phyloP scores from a whole-genome alignment of 2,888 invertebrate genomes.

The Shargacucullia verbasci region DNA sequence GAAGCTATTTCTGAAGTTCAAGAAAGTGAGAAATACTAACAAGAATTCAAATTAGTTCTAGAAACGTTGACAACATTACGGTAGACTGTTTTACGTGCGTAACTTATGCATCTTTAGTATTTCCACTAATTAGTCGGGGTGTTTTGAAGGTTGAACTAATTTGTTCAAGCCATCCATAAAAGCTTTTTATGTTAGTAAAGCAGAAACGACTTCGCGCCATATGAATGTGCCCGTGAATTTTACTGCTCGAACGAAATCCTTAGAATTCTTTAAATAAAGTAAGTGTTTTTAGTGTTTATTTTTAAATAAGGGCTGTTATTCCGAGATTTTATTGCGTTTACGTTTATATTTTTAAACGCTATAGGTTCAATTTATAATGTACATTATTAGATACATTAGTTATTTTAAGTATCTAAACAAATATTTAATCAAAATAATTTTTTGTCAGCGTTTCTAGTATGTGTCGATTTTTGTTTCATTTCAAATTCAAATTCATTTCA shows the following conservation, averaged over 20 bases:
- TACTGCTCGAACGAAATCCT: conserved; percentile 30
- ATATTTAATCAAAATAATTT: background rate
- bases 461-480: too few species aligned
- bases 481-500: too few species aligned
- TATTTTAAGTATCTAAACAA: too few species aligned
- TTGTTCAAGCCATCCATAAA: conserved; percentile 39
- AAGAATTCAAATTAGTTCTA: conserved; percentile 32
- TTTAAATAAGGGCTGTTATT: conserved; percentile 11
- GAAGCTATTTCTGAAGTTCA: conserved; percentile 23
- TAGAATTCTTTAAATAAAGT: conserved; percentile 40
- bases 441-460: too few species aligned
- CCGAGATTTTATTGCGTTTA: too few species aligned
- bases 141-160: conserved; percentile 41
- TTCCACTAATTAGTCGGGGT: conserved; percentile 49
- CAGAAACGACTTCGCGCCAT: conserved; percentile 43
- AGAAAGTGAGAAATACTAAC: conserved; percentile 35
- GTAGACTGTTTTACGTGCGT: conserved; percentile 26
- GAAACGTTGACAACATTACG: conserved; percentile 14
- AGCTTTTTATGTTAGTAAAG: conserved; percentile 31
- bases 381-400: background rate
- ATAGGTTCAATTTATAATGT: background rate
- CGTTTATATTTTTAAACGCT: too few species aligned
- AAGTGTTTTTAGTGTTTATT: conserved; percentile 29
- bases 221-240: conserved; percentile 40
- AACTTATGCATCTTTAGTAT: conserved; percentile 37